Percentiles rank a stretch among this genome's conserved stretches.
These are phyloP conservation scores for Xestia xanthographa DNA, from an alignment of 2,888 invertebrate genomes.

Conservation along the genomic window DNA sequence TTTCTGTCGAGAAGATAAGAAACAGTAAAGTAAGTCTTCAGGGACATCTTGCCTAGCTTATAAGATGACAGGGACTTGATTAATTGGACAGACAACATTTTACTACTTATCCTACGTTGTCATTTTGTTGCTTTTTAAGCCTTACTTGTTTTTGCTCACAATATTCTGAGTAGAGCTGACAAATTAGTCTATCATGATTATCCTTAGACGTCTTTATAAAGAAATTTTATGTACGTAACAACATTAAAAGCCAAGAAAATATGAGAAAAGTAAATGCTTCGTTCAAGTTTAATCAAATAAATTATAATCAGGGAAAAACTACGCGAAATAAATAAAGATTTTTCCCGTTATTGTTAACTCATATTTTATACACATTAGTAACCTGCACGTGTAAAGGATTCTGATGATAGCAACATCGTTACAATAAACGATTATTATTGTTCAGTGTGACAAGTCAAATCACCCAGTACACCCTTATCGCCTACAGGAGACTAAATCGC, in stretches of 20 bases:
- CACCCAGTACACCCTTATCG: background rate
- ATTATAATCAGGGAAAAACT: too few relatives aligned
- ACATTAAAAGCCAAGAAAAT: background rate
- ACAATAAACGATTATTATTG: too few relatives aligned
- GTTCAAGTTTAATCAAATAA: background rate
- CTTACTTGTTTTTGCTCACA: background rate
- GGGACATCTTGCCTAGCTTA: slow-evolving; percentile 37
- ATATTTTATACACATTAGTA: background rate
- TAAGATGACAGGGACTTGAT: slow-evolving; percentile 32
- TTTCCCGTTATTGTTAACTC: background rate
- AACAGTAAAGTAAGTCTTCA: slow-evolving; percentile 42
- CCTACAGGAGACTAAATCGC: background rate
- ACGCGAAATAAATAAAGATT: background rate
- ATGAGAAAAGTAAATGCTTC: background rate
- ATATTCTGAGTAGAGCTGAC: background rate
- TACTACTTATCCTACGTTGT: slow-evolving; percentile 10
- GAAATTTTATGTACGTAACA: background rate
- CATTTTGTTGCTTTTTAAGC: slow-evolving; percentile 4
- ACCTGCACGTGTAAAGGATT: background rate
- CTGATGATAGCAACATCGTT: too few relatives aligned
- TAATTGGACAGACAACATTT: slow-evolving; percentile 26
- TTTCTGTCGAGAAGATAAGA: slow-evolving; percentile 48
- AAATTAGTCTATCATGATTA: slow-evolving; percentile 20
- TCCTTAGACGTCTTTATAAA: background rate
- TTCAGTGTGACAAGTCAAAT: background rate